Evolutionary conservation across 2,888 invertebrate species (phyloP).

Genomic region (Oasisia sp.): DNA sequence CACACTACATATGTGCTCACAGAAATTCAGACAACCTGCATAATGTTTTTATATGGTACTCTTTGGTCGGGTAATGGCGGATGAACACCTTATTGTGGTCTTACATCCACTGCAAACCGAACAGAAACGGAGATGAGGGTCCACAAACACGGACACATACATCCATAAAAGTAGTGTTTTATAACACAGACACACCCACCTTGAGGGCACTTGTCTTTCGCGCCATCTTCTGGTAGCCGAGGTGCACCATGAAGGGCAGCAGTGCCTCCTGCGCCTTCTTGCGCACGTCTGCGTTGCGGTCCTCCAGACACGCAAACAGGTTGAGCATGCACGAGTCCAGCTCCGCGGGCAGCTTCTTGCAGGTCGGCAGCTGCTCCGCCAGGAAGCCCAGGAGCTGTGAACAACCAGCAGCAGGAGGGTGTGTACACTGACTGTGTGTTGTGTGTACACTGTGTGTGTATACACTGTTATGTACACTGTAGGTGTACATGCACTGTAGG

Average conservation of each 20-base stretch:
- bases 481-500: neutral
- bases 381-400: slow-evolving; percentile 82
- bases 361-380: slow-evolving; percentile 78
- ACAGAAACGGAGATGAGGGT: no score
- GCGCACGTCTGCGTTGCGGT: slow-evolving; percentile 89
- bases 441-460: neutral
- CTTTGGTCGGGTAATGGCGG: no score
- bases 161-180: no score
- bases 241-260: slow-evolving; percentile 90
- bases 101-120: no score
- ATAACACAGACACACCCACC: slow-evolving; percentile 66
- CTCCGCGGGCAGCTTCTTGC: slow-evolving; percentile 73
- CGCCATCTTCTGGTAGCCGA: slow-evolving; percentile 83
- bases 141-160: no score
- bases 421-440: neutral
- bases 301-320: slow-evolving; percentile 85
- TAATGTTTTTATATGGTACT: no score
- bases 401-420: neutral
- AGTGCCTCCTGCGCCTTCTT: slow-evolving; percentile 90
- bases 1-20: no score
- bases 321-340: slow-evolving; percentile 79
- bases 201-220: slow-evolving; percentile 83
- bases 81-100: no score
- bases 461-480: neutral
- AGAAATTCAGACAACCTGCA: no score